Conservation (phyloP, 2,888 invertebrate species). For the Polydesmus complanatus region DNA sequence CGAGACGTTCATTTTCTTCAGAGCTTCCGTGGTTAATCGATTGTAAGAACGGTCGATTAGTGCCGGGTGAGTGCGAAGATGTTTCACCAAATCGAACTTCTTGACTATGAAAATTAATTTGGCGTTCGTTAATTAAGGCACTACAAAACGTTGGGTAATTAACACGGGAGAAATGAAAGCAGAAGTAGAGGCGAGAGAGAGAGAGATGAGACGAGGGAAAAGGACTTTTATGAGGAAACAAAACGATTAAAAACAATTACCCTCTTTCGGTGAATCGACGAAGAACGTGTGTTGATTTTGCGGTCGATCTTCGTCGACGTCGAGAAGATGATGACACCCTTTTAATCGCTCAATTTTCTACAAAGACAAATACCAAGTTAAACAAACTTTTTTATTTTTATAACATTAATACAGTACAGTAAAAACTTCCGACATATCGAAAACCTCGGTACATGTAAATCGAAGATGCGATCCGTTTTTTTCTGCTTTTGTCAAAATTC, state of each 20-base stretch:
- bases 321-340: conserved; percentile 65
- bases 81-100: conserved; percentile 51
- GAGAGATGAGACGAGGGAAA: too few relatives aligned
- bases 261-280: conserved; percentile 48
- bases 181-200: too few relatives aligned
- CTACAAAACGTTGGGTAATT: neutral
- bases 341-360: conserved; percentile 56
- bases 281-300: conserved; percentile 69
- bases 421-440: too few relatives aligned
- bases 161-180: neutral
- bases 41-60: conserved; percentile 55
- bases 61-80: conserved; percentile 58
- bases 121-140: neutral
- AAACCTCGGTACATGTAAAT: too few relatives aligned
- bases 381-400: neutral
- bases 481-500: too few relatives aligned
- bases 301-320: conserved; percentile 46
- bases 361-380: neutral
- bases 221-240: neutral
- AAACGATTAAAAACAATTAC: conserved; percentile 21
- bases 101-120: conserved; percentile 28
- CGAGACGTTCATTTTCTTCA: conserved; percentile 22
- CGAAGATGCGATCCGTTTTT: too few relatives aligned
- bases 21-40: conserved; percentile 44
- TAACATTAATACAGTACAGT: too few relatives aligned